Base-by-base conservation (phyloP, 30 jellyfish, hydroid and myxozoan genomes). In the Morbakka virulenta region DNA sequence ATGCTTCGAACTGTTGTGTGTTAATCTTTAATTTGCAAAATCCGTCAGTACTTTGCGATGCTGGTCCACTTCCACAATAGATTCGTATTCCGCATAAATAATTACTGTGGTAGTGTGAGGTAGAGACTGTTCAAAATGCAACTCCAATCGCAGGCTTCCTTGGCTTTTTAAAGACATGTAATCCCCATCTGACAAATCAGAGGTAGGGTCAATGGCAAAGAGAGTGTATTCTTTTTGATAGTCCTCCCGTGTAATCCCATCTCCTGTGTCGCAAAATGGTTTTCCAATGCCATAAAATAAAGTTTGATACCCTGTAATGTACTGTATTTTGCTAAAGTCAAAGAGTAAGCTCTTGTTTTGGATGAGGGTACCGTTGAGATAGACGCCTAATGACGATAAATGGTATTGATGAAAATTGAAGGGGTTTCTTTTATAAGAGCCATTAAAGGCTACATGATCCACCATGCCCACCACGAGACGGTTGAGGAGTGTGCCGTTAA, bases 401-500 rank as follows among this genome's bases (percentile, higher is more conserved):
- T 41, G 14, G 17, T 2, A 2, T 20, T 64, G 84, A 29, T 2
- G 47, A 29, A 79, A 79, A 26, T 79, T 34, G 65, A 79, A 79
- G 1, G 84, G 84, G 71, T 77, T 77, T 47, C 28, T 21, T 1
- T 76, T 53, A 17, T 9, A 13, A 1, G 14, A 13, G 31, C 82
- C 88, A 61, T 62, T 76, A 63, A 11, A 76, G 1, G 88, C 69
- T 14, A 47, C 28, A 35, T 74, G 52, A 27, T 52, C 48, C 0
- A 74, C 76, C 24, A 74, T 6, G 32, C 76, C 86, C 52, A 52
- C 35, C 23, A 74, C 52, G 2, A 74, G 9, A 17, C 86, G 29
- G 78, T 74, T 74, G 29, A 65, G 79, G 1, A 74, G 4, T 28
- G 52, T 52, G 21, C 86, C 86, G 25, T 51, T 52, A 41, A 74